Base-by-base conservation (phyloP, 2,113 vertebrate genomes). In the Cromileptes altivelis region DNA sequence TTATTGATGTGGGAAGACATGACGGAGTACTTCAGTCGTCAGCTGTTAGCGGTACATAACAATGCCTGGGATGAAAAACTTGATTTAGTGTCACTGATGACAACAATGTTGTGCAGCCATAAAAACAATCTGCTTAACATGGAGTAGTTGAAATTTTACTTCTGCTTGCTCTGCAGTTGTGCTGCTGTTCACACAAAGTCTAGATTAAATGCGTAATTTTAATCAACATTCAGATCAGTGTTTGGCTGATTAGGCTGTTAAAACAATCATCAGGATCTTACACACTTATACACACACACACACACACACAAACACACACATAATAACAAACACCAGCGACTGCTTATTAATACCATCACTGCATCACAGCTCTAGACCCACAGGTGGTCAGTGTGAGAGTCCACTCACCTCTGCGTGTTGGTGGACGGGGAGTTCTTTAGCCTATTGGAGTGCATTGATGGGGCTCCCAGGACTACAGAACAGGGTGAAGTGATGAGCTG, bases 371-470 rank as follows among this genome's bases (percentile, higher is more conserved):
- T 47, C 14, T 14, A 57, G 25, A 45, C 45, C 49, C 7, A 23
- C 23, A 19, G 18, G 55, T 45, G 69, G 42, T 18, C 58, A 10
- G 6, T 6, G 19, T 62, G 57, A 2, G 5, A 57, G 70, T 64
- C 17, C 65, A 70, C 93, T 93, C 86, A 95, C 94, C 94, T 95
- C 80, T 94, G 94, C 77, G 94, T 95, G 94, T 94, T 95, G 92
- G 92, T 88, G 93, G 94, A 94, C 85, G 93, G 94, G 92, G 94
- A 95, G 92, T 94, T 95, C 87, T 95, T 95, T 77, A 95, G 85
- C 88, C 94, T 86, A 92, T 91, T 94, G 92, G 93, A 88, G 93
- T 95, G 93, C 92, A 95, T 95, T 91, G 94, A 95, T 91, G 94
- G 94, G 71, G 91, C 84, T 93, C 92, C 93, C 87, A 95, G 89